phyloP scores from a whole-genome alignment of 2,888 invertebrate genomes.

The Dendrolimus pini region DNA sequence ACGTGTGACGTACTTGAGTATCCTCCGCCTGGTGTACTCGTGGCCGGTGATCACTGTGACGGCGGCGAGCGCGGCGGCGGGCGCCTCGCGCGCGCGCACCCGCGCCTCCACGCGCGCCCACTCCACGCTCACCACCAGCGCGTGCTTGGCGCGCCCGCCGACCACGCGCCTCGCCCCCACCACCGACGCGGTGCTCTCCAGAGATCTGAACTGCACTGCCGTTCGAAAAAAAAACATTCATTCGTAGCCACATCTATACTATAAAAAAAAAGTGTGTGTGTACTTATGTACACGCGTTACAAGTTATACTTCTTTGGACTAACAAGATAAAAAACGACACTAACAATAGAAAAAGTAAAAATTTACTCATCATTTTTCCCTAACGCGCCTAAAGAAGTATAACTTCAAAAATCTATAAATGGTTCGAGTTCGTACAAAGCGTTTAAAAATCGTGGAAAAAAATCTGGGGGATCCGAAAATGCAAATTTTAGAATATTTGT shows the following conservation, averaged over 20 bases:
- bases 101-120: slow-evolving; percentile 51
- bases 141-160: slow-evolving; percentile 31
- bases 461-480: no score
- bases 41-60: slow-evolving; percentile 53
- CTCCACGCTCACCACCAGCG: slow-evolving; percentile 33
- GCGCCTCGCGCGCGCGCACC: slow-evolving; percentile 34
- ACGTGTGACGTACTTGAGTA: slow-evolving; percentile 38
- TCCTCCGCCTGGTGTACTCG: slow-evolving; percentile 47
- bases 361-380: no score
- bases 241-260: not conserved
- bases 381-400: no score
- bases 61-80: slow-evolving; percentile 42
- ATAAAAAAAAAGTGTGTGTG: no score
- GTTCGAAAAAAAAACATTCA: not conserved
- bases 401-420: no score
- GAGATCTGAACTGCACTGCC: slow-evolving; percentile 52
- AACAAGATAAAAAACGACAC: no score
- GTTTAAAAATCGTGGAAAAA: no score
- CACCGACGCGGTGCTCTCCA: slow-evolving; percentile 23
- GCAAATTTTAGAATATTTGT: no score
- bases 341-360: no score
- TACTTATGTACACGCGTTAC: no score
- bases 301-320: no score
- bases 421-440: no score
- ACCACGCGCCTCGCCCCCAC: slow-evolving; percentile 35